Percentiles rank a stretch among this genome's conserved stretches.
Evolutionary conservation across 30 jellyfish, hydroid and myxozoan species (phyloP).

Genomic region (Aurelia sp.): DNA sequence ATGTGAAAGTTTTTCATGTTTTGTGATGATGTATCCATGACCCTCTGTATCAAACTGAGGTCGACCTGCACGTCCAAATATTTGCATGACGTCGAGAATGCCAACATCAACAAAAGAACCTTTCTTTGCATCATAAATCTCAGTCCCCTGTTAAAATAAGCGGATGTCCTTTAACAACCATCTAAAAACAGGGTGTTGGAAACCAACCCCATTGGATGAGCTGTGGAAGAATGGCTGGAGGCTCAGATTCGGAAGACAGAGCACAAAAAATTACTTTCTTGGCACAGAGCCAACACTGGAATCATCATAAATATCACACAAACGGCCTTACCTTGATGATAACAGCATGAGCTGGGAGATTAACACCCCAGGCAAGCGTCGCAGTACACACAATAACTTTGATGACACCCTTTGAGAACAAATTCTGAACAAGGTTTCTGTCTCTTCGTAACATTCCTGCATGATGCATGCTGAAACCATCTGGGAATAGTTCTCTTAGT

Average conservation of each 20-base stretch:
- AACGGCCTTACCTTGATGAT: conserved; percentile 80
- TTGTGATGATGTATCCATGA: conserved; percentile 92
- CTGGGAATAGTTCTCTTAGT: conserved; percentile 90
- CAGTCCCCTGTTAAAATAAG: conserved; percentile 82
- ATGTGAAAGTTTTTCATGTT: conserved; percentile 87
- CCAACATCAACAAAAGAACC: conserved; percentile 97
- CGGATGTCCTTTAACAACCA: too few species aligned
- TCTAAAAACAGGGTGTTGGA: too few species aligned
- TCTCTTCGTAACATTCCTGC: conserved; percentile 99
- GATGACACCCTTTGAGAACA: conserved; percentile 91
- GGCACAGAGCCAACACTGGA: too few species aligned
- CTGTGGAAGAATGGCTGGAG: too few species aligned
- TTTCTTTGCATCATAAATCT: conserved; percentile 95
- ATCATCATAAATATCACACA: too few species aligned
- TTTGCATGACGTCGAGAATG: conserved; percentile 98
- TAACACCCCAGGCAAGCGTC: conserved; percentile 99
- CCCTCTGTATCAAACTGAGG: conserved; percentile 99
- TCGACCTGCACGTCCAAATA: conserved; percentile 99
- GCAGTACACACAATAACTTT: conserved; percentile 99
- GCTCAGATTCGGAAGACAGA: too few species aligned
- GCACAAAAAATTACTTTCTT: too few species aligned
- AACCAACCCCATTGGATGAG: too few species aligned
- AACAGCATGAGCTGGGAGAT: conserved; percentile 99
- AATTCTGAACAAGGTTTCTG: conserved; percentile 83
- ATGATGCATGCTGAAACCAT: conserved; percentile 98